phyloP scores from a whole-genome alignment of 2,797 vertebrate species.

The Falco concolor region DNA sequence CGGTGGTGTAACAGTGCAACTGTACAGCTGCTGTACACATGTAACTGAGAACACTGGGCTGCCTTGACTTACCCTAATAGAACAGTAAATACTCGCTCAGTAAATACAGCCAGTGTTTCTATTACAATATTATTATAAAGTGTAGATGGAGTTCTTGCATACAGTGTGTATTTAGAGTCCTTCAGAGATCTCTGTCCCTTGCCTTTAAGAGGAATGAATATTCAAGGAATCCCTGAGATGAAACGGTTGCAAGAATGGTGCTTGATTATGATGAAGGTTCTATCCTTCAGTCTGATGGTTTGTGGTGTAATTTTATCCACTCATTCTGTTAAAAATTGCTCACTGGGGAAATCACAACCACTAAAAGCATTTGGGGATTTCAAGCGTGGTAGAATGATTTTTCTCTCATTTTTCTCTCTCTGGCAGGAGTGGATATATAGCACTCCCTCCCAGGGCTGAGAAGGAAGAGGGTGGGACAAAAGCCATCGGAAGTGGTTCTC shows the following conservation, averaged over 20 bases:
- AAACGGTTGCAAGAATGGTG: neutral
- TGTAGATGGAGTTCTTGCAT: neutral
- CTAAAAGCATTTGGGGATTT: constrained; percentile 48
- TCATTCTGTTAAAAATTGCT: constrained; percentile 50
- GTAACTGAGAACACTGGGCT: neutral
- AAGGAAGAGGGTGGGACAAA: neutral
- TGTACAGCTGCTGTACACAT: neutral
- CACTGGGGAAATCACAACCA: constrained; percentile 55
- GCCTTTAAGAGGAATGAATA: neutral
- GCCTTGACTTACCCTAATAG: neutral
- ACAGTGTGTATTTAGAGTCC: neutral
- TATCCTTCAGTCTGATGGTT: constrained; percentile 3
- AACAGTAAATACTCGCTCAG: neutral
- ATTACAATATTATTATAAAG: neutral
- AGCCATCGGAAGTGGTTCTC: neutral
- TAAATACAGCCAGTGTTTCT: neutral
- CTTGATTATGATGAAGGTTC: constrained; percentile 21
- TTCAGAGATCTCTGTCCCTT: neutral
- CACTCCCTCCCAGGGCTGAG: neutral
- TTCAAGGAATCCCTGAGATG: constrained; percentile 24
- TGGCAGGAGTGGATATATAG: neutral
- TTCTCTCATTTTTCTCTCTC: constrained; percentile 30
- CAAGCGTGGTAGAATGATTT: constrained; percentile 9
- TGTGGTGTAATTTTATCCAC: constrained; percentile 30
- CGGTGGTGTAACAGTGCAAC: fast-evolving